Percentiles rank a stretch among this genome's conserved stretches.
phyloP scores from a whole-genome alignment of 2,797 vertebrate genomes.

The Podarcis siculus region DNA sequence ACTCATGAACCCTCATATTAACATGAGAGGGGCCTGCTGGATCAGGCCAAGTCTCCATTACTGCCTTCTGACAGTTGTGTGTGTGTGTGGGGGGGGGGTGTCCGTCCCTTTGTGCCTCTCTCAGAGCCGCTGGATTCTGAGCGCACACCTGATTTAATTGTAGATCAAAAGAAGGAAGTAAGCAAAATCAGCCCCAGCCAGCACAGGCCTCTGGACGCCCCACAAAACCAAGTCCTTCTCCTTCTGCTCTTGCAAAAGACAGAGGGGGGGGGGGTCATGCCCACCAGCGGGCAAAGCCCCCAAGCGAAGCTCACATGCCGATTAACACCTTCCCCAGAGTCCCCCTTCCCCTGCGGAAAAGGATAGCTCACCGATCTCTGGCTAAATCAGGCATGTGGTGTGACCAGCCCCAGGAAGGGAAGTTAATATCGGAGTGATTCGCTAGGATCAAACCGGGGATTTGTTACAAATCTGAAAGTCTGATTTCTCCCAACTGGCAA shows the following conservation, averaged over 20 bases:
- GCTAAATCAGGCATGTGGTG: background rate
- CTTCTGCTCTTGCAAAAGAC: too few relatives aligned
- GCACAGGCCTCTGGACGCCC: background rate
- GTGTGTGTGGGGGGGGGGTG: too few relatives aligned
- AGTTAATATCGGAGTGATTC: background rate
- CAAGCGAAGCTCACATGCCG: background rate
- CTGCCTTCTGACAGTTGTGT: too few relatives aligned
- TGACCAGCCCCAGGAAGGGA: background rate
- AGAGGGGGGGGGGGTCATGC: background rate
- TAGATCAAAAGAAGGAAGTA: background rate
- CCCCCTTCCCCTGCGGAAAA: background rate
- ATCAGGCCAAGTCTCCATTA: too few relatives aligned
- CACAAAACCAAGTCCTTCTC: background rate
- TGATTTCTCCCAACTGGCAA: background rate
- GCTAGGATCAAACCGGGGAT: background rate
- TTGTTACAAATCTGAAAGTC: background rate
- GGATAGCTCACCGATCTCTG: background rate
- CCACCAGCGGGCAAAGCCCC: background rate
- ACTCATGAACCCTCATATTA: too few relatives aligned
- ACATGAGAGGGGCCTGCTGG: too few relatives aligned
- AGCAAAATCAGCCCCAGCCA: too few relatives aligned
- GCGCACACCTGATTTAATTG: background rate
- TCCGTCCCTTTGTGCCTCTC: background rate
- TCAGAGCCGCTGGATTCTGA: background rate
- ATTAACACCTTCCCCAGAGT: background rate